A percentile compares a stretch with the other conserved stretches of the same genome.
phyloP scores from a whole-genome alignment of 2,888 invertebrate genomes.

The Andrena dorsata region DNA sequence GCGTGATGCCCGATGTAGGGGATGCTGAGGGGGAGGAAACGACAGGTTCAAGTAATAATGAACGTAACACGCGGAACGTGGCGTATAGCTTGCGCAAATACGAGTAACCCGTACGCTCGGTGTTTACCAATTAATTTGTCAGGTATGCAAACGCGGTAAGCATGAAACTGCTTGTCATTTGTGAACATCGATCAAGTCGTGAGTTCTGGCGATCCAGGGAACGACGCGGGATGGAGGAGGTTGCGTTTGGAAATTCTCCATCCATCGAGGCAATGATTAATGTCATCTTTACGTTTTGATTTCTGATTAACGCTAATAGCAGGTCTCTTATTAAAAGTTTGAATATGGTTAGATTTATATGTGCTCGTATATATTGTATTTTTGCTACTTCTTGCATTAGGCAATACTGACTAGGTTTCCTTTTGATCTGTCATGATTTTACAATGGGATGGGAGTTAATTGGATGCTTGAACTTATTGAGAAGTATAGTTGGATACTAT shows the following conservation, averaged over 20 bases:
- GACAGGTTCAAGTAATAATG: slow-evolving; percentile 66
- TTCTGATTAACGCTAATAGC: slow-evolving; percentile 11
- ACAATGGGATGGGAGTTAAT: too few relatives aligned
- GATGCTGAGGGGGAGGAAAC: not conserved
- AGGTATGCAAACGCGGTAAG: slow-evolving; percentile 59
- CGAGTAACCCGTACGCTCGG: slow-evolving; percentile 58
- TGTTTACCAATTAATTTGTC: slow-evolving; percentile 70
- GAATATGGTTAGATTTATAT: not conserved
- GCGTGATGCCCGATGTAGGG: not conserved
- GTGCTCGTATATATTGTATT: not conserved
- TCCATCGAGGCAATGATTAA: slow-evolving; percentile 15
- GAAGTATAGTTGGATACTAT: too few relatives aligned
- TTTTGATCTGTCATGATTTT: not conserved
- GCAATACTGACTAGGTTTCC: not conserved
- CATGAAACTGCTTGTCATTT: slow-evolving; percentile 66
- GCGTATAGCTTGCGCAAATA: slow-evolving; percentile 67
- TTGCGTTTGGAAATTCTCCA: slow-evolving; percentile 35
- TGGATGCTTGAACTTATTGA: too few relatives aligned
- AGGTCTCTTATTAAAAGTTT: not conserved
- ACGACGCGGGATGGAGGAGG: slow-evolving; percentile 1
- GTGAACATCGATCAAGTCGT: slow-evolving; percentile 64
- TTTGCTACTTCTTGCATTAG: too few relatives aligned
- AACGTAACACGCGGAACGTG: slow-evolving; percentile 53
- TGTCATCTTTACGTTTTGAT: slow-evolving; percentile 5
- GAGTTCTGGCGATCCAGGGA: slow-evolving; percentile 4